A percentile compares a stretch with the other conserved stretches of the same genome.
These are phyloP conservation scores for Galaxias olidus DNA, from an alignment of 2,797 vertebrate genomes.

Conservation along the genomic window DNA sequence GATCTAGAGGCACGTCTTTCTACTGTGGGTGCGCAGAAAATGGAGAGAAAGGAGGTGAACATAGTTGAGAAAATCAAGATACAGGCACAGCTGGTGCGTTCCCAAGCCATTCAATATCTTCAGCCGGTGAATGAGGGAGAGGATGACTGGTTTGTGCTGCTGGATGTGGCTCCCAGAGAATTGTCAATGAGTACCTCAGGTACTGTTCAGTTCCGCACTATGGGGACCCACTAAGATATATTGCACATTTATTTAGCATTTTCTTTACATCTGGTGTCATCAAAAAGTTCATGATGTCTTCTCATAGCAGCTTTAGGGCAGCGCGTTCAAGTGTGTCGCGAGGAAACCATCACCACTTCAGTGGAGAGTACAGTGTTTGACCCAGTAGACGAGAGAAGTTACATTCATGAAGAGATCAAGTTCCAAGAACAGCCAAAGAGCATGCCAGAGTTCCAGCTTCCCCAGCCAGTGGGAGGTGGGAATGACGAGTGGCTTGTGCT, in stretches of 20 bases:
- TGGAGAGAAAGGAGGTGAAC: constrained; percentile 30
- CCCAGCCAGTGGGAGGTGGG: constrained; percentile 24
- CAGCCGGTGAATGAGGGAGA: constrained; percentile 41
- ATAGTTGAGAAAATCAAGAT: constrained; percentile 32
- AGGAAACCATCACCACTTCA: constrained; percentile 17
- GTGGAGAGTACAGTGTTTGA: constrained; percentile 16
- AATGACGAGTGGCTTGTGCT: constrained; percentile 57
- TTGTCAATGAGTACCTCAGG: constrained; percentile 48
- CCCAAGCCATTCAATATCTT: constrained; percentile 19
- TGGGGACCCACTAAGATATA: too few relatives aligned
- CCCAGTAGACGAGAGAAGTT: constrained; percentile 21
- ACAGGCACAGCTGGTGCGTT: constrained; percentile 26
- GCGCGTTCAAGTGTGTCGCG: constrained; percentile 25
- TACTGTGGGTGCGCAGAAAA: constrained; percentile 24
- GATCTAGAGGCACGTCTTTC: constrained; percentile 33
- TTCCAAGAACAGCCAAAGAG: constrained; percentile 21
- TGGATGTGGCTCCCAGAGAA: constrained; percentile 51
- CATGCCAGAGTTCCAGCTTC: too few relatives aligned
- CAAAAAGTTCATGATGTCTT: constrained; percentile 31
- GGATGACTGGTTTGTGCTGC: constrained; percentile 63
- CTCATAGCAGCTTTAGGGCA: constrained; percentile 40
- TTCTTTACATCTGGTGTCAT: too few relatives aligned
- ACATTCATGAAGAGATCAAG: background rate
- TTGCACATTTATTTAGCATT: too few relatives aligned
- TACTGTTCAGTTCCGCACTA: too few relatives aligned